These are phyloP conservation scores for Linnaemya tessellans DNA, from an alignment of 2,888 invertebrate species.

Conservation along the genomic window DNA sequence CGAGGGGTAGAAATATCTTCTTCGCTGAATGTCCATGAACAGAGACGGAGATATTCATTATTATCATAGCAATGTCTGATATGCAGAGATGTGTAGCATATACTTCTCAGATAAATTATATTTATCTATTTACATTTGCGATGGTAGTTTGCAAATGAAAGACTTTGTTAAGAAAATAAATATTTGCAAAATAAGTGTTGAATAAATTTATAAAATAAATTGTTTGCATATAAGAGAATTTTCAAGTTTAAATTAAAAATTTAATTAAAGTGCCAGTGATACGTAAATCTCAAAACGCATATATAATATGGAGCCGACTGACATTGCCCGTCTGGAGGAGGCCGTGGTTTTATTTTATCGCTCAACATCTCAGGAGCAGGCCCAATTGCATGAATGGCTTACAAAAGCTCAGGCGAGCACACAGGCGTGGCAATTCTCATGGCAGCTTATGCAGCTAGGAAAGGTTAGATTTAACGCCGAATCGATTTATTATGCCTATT, in stretches of 20 bases:
- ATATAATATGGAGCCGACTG: slow-evolving; percentile 79
- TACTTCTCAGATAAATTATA: not conserved
- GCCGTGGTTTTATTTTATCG: slow-evolving; percentile 83
- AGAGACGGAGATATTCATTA: too few relatives aligned
- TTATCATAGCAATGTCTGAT: not conserved
- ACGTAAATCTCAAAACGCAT: not conserved
- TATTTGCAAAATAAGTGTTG: slow-evolving; percentile 32
- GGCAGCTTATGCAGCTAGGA: slow-evolving; percentile 92
- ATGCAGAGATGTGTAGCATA: slow-evolving; percentile 2
- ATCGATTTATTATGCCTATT: slow-evolving; percentile 31
- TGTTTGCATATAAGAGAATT: not conserved
- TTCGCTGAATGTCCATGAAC: too few relatives aligned
- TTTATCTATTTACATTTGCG: not conserved
- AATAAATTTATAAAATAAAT: not conserved
- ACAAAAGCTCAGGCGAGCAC: slow-evolving; percentile 92
- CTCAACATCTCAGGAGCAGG: slow-evolving; percentile 86
- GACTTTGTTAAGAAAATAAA: not conserved
- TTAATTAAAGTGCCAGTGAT: slow-evolving; percentile 13
- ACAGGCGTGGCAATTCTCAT: slow-evolving; percentile 96
- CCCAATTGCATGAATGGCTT: slow-evolving; percentile 93
- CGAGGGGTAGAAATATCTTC: too few relatives aligned
- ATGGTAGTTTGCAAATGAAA: slow-evolving; percentile 29
- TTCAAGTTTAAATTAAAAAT: not conserved
- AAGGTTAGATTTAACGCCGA: slow-evolving; percentile 85
- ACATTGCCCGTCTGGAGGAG: slow-evolving; percentile 81